These are phyloP conservation scores for Porites cylindrica DNA, from an alignment of 92 coral and sea anemone genomes.

Conservation along the genomic window DNA sequence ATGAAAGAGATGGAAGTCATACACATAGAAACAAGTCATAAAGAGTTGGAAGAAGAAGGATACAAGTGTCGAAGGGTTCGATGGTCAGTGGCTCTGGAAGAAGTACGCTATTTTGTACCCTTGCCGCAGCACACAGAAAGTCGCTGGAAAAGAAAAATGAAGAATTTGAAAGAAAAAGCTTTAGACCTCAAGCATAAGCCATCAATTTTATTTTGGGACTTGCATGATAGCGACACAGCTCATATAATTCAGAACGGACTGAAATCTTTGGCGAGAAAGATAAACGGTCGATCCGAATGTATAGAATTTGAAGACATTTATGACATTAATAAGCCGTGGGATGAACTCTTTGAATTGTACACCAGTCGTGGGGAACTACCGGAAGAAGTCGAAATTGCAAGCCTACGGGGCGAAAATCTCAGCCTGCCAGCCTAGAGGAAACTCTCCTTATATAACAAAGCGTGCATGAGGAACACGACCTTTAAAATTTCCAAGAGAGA, in stretches of 20 bases:
- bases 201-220: slow-evolving; percentile 12
- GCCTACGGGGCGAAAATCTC: not conserved
- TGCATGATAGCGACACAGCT: not conserved
- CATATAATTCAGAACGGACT: slow-evolving; percentile 31
- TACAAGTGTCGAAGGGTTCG: slow-evolving; percentile 48
- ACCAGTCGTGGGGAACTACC: not conserved
- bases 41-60: not conserved
- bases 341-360: slow-evolving; percentile 66
- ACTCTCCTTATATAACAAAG: not conserved
- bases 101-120: slow-evolving; percentile 63
- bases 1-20: slow-evolving; percentile 2
- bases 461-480: not conserved
- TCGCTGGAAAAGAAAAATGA: slow-evolving; percentile 42
- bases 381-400: not conserved
- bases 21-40: not conserved
- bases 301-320: slow-evolving; percentile 34
- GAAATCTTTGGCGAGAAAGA: slow-evolving; percentile 20
- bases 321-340: slow-evolving; percentile 51
- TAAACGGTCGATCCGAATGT: slow-evolving; percentile 17
- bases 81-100: slow-evolving; percentile 72
- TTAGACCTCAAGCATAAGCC: slow-evolving; percentile 28
- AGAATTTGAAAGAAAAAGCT: slow-evolving; percentile 47
- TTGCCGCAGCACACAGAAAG: slow-evolving; percentile 26
- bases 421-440: not conserved
- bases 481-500: not conserved